Base-by-base conservation (phyloP, 2,113 vertebrate species). In the Vidua chalybeata region DNA sequence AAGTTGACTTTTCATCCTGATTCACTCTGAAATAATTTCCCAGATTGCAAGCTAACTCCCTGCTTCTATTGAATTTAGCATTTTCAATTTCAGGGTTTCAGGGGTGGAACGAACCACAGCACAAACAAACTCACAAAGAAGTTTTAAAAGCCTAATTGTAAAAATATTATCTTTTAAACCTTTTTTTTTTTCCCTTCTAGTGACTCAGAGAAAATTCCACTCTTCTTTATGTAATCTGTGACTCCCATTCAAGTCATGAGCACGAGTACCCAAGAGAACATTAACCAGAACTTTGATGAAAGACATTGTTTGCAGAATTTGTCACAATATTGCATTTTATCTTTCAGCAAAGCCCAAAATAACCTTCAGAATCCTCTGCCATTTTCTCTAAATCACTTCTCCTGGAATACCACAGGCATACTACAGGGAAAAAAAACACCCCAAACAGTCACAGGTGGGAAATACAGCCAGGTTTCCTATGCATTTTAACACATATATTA, bases 191-290 rank as follows among this genome's bases (percentile, higher is more conserved):
- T 26, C 21, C 19, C 39, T 93, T 54, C n/a, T 15, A 16, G 20
- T 94, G 85, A 88, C 62, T 94, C 87, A 78, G 56, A 63, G 31
- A 80, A 90, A 88, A 94, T 92, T 90, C 86, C 72, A 69, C n/a
- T 54, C 33, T 33, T 85, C 54, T 8, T 76, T 92, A 80, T 92
- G 88, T 84, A 90, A 88, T 77, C 63, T 63, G 2, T 86, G 63
- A 84, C 46, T 92, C 59, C 37, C 30, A 35, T 64, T 61, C 45
- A 82, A 54, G 54, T 79, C 45, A 91, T 45, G 16, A 91, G 30
- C 39, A 39, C 0, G 3, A 84, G 28, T 27, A 59, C 61, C 22
- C 74, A 41, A 61, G 39, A 82, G 43, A 23, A 64, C 2, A 0
- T 51, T 59, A 75, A 78, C 48, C 48, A 84, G 84, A 91, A 41